A percentile compares a stretch with the other conserved stretches of the same genome.
Evolutionary conservation across 2,888 invertebrate genomes (phyloP).

Genomic region (Ischnura elegans): DNA sequence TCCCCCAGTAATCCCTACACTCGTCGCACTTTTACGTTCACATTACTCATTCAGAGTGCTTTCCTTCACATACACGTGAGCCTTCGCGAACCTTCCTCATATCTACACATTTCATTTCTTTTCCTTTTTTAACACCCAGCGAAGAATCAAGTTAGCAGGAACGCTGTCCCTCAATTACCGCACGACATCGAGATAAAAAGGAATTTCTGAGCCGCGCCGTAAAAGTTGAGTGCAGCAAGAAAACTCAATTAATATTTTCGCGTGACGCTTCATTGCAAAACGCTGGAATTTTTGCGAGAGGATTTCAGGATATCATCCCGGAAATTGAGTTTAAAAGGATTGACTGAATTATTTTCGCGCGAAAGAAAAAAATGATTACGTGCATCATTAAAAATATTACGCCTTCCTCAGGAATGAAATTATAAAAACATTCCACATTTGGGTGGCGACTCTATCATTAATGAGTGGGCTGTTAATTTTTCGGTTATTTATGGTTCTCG

Average conservation of each 20-base stretch:
- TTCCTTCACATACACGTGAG: not conserved
- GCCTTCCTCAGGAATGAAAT: not conserved
- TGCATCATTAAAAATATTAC: not conserved
- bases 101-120: not conserved
- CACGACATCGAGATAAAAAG: slow-evolving; percentile 19
- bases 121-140: not conserved
- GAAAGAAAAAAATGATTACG: not conserved
- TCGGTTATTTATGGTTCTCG: not conserved
- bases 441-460: not conserved
- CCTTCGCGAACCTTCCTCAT: not conserved
- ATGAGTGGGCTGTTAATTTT: not conserved
- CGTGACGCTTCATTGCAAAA: not conserved
- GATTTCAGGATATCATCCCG: not conserved
- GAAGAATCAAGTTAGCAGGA: not conserved
- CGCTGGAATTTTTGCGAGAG: not conserved
- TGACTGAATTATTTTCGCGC: not conserved
- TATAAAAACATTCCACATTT: not conserved
- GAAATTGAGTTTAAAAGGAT: not conserved
- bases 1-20: not conserved
- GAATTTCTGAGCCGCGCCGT: not conserved
- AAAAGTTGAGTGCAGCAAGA: not conserved
- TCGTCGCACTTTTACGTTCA: not conserved
- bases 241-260: slow-evolving; percentile 15
- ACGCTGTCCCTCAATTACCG: slow-evolving; percentile 7
- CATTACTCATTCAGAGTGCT: slow-evolving; percentile 14